Percentiles rank a stretch among this genome's conserved stretches.
These are phyloP conservation scores for Drepanosiphum platanoidis DNA, from an alignment of 2,888 invertebrate genomes.

Conservation along the genomic window DNA sequence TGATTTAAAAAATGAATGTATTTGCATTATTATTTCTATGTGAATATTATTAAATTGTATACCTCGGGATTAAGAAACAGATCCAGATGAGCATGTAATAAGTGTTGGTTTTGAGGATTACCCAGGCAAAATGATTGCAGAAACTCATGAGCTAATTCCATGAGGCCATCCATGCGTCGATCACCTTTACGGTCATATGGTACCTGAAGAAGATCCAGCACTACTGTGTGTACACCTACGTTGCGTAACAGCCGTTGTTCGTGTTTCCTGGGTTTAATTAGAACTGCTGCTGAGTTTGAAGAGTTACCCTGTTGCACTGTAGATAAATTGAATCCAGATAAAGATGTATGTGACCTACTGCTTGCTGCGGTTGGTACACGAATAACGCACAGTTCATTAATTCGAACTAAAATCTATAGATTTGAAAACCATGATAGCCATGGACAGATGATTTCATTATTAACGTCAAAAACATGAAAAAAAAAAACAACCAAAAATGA, in stretches of 20 bases:
- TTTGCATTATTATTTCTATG: not conserved
- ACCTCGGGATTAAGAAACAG: conserved; percentile 92
- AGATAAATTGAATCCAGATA: conserved; percentile 22
- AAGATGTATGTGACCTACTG: not conserved
- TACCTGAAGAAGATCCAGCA: conserved; percentile 91
- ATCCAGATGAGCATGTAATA: conserved; percentile 93
- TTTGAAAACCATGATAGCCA: conserved; percentile 4
- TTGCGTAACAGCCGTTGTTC: conserved; percentile 95
- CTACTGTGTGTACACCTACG: conserved; percentile 96
- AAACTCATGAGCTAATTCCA: conserved; percentile 95
- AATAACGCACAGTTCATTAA: conserved; percentile 89
- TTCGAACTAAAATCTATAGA: conserved; percentile 82
- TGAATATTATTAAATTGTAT: conserved; percentile 66
- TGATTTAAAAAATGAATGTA: not conserved
- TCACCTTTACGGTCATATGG: conserved; percentile 97
- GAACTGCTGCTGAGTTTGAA: conserved; percentile 66
- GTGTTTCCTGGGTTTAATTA: conserved; percentile 79
- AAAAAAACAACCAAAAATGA: not conserved
- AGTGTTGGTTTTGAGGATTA: conserved; percentile 94
- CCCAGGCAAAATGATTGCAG: conserved; percentile 96
- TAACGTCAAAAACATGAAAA: not conserved
- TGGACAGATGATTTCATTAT: not conserved
- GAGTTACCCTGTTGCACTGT: too few relatives aligned
- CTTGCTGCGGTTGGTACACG: conserved; percentile 70
- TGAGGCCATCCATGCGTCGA: conserved; percentile 91